A percentile compares a stretch with the other conserved stretches of the same genome.
Evolutionary conservation across 2,113 vertebrate species (phyloP).

Genomic region (Illadopsis cleaveri): DNA sequence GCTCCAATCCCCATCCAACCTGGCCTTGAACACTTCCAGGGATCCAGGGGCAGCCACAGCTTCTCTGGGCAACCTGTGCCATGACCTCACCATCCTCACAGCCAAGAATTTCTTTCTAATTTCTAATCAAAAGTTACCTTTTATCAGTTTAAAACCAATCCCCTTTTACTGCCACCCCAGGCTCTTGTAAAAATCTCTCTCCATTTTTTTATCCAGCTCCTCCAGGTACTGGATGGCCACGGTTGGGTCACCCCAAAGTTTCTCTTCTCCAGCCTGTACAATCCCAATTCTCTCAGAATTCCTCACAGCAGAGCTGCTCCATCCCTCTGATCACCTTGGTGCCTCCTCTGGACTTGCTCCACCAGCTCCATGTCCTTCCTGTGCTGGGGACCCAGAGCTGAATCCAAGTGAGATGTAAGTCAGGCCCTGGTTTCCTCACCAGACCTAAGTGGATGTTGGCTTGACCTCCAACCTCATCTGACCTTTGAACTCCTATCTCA

Average conservation of each 20-base stretch:
- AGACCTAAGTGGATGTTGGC: background rate
- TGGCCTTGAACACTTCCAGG: background rate
- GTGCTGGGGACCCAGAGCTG: background rate
- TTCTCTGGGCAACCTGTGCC: accelerated
- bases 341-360: background rate
- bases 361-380: background rate
- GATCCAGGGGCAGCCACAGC: background rate
- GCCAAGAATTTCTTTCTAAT: background rate
- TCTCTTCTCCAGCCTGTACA: background rate
- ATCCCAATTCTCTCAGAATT: accelerated
- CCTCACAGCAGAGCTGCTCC: background rate
- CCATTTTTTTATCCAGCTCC: background rate
- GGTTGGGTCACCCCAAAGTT: background rate
- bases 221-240: background rate
- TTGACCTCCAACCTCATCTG: background rate
- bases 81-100: accelerated
- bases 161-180: background rate
- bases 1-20: background rate
- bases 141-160: background rate
- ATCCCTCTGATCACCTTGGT: background rate
- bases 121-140: background rate
- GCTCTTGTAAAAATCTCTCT: background rate
- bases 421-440: background rate
- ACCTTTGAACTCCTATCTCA: background rate
- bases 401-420: background rate